These are phyloP conservation scores for Notarius lentiginosus DNA, from an alignment of 2,113 vertebrate species.

Conservation along the genomic window DNA sequence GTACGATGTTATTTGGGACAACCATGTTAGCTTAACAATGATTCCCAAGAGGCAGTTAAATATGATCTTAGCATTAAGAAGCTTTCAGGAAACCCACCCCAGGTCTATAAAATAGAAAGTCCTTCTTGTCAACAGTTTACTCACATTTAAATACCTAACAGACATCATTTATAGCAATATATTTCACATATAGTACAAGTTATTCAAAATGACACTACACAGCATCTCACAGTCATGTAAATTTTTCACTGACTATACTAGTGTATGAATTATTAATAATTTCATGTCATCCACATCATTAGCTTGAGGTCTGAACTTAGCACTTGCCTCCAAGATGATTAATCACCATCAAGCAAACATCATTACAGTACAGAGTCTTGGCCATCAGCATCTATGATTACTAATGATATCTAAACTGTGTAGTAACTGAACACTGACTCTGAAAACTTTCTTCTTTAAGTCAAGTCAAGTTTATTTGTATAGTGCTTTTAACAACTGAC, in stretches of 20 bases:
- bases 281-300: slow-evolving; percentile 10
- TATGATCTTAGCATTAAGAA: too few species aligned
- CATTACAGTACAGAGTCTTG: background rate
- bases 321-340: background rate
- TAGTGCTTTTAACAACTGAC: too few species aligned
- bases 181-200: background rate
- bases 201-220: background rate
- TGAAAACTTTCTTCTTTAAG: background rate
- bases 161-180: background rate
- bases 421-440: background rate
- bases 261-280: background rate
- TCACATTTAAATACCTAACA: background rate
- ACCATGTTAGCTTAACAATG: too few species aligned
- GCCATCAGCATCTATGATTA: background rate
- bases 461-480: too few species aligned
- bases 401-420: background rate
- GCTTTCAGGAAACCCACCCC: too few species aligned
- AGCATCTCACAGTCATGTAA: background rate
- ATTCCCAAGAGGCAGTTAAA: too few species aligned
- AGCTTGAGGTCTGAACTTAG: background rate
- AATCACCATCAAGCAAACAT: slow-evolving; percentile 17
- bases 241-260: background rate
- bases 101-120: background rate
- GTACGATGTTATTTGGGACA: too few species aligned
- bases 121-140: background rate